These are phyloP conservation scores for Agrotis puta DNA, from an alignment of 2,888 invertebrate genomes.

Conservation along the genomic window DNA sequence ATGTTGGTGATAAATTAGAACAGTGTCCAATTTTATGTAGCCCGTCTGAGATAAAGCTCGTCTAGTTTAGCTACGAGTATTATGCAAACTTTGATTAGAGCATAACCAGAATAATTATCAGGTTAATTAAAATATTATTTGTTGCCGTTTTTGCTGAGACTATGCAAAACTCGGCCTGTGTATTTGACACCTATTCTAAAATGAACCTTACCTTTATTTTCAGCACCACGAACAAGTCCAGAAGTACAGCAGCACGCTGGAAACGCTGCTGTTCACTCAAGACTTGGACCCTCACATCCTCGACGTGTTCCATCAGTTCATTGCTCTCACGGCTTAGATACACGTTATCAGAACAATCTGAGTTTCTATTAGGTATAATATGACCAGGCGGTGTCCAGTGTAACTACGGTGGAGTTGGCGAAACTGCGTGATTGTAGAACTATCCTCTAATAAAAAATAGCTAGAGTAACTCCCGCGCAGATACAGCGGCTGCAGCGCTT, in stretches of 20 bases:
- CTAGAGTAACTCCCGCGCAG: too few relatives aligned
- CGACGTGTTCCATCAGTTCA: slow-evolving; percentile 99
- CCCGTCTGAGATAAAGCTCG: too few relatives aligned
- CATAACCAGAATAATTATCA: not conserved
- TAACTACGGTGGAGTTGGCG: slow-evolving; percentile 5
- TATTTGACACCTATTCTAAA: not conserved
- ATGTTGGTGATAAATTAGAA: too few relatives aligned
- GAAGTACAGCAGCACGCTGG: slow-evolving; percentile 98
- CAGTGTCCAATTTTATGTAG: too few relatives aligned
- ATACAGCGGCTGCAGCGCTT: too few relatives aligned
- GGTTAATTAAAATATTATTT: not conserved
- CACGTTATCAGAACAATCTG: not conserved
- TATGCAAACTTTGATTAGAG: not conserved
- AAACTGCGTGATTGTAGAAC: too few relatives aligned
- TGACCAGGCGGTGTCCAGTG: slow-evolving; percentile 9
- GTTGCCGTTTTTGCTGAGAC: not conserved
- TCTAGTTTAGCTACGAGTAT: too few relatives aligned
- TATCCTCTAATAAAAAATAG: too few relatives aligned
- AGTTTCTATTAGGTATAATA: slow-evolving; percentile 25
- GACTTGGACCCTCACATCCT: slow-evolving; percentile 98
- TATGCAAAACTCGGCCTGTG: too few relatives aligned
- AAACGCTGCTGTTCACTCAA: slow-evolving; percentile 98
- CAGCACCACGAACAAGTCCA: slow-evolving; percentile 99
- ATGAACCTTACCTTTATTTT: slow-evolving; percentile 77
- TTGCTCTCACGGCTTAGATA: slow-evolving; percentile 94